These are phyloP conservation scores for Drosophila mimica DNA, from an alignment of 2,888 invertebrate species.

Conservation along the genomic window DNA sequence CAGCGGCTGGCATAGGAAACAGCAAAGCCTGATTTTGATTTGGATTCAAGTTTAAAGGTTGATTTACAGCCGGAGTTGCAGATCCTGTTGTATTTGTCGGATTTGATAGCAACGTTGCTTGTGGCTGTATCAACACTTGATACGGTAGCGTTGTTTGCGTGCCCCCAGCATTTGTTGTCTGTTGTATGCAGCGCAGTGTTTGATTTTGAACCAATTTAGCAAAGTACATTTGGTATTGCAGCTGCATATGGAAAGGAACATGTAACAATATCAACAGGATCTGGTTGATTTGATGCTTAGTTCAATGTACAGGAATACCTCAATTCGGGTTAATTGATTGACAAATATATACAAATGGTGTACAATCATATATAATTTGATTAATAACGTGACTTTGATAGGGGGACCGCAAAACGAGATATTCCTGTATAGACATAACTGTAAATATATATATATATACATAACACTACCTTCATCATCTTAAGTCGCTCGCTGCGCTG, in stretches of 20 bases:
- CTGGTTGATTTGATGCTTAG: slow-evolving; percentile 5
- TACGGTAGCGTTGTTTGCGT: slow-evolving; percentile 29
- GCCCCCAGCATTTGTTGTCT: slow-evolving; percentile 48
- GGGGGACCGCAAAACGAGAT: not conserved
- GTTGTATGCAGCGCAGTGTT: slow-evolving; percentile 80
- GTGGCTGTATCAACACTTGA: slow-evolving; percentile 46
- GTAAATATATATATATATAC: not conserved
- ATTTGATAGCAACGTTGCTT: slow-evolving; percentile 21
- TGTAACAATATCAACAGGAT: slow-evolving; percentile 21
- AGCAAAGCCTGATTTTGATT: slow-evolving; percentile 28
- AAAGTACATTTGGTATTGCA: slow-evolving; percentile 85
- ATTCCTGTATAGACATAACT: not conserved
- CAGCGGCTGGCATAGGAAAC: slow-evolving; percentile 22
- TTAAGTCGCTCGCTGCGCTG: slow-evolving; percentile 88
- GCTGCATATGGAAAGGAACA: slow-evolving; percentile 53
- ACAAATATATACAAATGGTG: not conserved
- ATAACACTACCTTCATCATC: slow-evolving; percentile 85
- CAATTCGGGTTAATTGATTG: not conserved
- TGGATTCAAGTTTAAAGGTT: slow-evolving; percentile 4
- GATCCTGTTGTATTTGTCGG: not conserved
- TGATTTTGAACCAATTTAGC: slow-evolving; percentile 84
- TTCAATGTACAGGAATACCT: not conserved
- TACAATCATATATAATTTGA: not conserved
- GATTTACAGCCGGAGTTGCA: slow-evolving; percentile 17
- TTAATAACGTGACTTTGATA: not conserved